These are phyloP conservation scores for Pristionchus mayeri DNA, from an alignment of 2,888 invertebrate species.

Conservation along the genomic window DNA sequence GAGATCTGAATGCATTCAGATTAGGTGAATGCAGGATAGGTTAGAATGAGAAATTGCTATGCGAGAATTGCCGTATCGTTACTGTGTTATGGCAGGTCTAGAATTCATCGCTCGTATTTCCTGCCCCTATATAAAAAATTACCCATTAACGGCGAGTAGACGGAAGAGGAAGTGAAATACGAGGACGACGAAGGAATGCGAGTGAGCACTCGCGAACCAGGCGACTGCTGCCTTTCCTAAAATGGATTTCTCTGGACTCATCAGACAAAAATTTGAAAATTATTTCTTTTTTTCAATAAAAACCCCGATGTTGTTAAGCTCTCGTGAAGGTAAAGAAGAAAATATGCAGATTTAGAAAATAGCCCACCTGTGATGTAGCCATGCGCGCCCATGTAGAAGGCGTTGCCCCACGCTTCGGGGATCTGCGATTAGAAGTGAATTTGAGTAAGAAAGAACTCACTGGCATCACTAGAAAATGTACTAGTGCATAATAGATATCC, in stretches of 20 bases:
- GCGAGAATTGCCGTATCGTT: too few relatives aligned
- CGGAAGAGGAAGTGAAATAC: slow-evolving; percentile 19
- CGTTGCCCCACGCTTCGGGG: background rate
- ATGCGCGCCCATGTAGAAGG: background rate
- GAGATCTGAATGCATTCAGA: background rate
- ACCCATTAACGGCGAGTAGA: background rate
- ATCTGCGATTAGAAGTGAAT: background rate
- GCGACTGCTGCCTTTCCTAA: background rate
- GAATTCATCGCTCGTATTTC: background rate
- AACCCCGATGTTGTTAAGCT: background rate
- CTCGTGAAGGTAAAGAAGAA: too few relatives aligned
- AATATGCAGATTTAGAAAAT: background rate
- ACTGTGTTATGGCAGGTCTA: too few relatives aligned
- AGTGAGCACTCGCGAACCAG: background rate
- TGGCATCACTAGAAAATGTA: background rate
- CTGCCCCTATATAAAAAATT: too few relatives aligned
- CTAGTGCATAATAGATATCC: slow-evolving; percentile 11
- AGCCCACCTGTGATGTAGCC: background rate
- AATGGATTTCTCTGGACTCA: too few relatives aligned
- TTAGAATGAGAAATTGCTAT: too few relatives aligned
- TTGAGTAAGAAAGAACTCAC: background rate
- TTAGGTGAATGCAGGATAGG: too few relatives aligned
- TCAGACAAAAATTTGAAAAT: background rate
- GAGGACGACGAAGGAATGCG: background rate
- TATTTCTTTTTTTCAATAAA: background rate